Percentiles rank a stretch among this genome's conserved stretches.
phyloP scores from a whole-genome alignment of 2,797 vertebrate species.

The Hydrophis major region DNA sequence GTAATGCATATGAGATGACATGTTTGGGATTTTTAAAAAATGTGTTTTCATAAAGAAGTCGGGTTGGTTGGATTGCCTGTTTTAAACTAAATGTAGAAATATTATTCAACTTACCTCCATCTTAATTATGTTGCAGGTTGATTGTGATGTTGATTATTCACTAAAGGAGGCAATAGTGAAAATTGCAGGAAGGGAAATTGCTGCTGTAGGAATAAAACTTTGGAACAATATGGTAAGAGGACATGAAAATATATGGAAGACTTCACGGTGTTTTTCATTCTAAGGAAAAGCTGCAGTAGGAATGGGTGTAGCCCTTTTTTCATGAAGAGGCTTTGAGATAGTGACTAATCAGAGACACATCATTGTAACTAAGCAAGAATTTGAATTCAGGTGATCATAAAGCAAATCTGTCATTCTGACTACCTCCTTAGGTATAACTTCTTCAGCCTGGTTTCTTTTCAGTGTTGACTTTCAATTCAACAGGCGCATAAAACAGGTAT shows the following conservation, averaged over 20 bases:
- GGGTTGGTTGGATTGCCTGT: neutral
- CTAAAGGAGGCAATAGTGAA: slow-evolving; percentile 10
- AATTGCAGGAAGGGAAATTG: slow-evolving; percentile 16
- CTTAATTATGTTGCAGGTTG: slow-evolving; percentile 49
- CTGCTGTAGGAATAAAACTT: slow-evolving; percentile 52
- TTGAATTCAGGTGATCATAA: neutral
- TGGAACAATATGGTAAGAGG: slow-evolving; percentile 73
- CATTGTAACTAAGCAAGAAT: neutral
- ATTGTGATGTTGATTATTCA: neutral
- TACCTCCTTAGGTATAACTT: neutral
- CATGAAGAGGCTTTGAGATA: neutral
- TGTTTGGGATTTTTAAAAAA: neutral
- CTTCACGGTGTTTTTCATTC: neutral
- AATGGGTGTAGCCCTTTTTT: neutral
- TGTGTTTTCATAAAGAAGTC: neutral
- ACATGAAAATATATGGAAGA: neutral
- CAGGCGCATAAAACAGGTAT: neutral
- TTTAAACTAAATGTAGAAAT: neutral
- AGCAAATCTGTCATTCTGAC: neutral
- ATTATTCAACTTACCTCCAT: neutral
- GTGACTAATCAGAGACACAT: neutral
- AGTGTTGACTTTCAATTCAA: neutral
- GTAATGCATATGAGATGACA: neutral
- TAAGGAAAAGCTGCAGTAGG: neutral
- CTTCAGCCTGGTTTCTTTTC: neutral